Evolutionary conservation across 2,113 vertebrate species (phyloP).

Genomic region (Alces alces): DNA sequence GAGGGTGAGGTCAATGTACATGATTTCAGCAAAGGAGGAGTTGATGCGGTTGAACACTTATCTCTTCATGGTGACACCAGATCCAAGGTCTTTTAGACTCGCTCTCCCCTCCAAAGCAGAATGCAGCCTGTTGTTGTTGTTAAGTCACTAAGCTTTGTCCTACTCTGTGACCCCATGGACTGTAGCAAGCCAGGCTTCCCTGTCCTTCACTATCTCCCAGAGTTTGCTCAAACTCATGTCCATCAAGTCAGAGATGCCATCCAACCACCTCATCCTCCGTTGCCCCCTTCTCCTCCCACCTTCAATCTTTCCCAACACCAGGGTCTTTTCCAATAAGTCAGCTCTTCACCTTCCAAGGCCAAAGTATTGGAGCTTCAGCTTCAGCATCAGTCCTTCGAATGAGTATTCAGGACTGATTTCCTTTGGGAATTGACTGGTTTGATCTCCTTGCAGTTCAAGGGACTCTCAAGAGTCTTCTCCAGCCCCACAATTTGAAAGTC

Average conservation of each 20-base stretch:
- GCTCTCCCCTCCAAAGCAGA: rapidly evolving
- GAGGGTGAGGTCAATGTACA: rapidly evolving
- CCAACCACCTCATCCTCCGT: background rate
- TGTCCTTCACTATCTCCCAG: background rate
- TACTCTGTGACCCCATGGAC: background rate
- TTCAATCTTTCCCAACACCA: background rate
- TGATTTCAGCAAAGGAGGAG: background rate
- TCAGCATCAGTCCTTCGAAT: background rate
- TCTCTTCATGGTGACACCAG: background rate
- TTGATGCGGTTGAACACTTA: background rate
- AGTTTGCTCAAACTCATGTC: background rate
- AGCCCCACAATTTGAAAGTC: background rate
- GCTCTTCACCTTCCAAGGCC: background rate
- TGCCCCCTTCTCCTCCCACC: background rate
- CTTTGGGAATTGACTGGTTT: background rate
- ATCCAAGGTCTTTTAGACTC: no score
- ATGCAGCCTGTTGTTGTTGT: background rate
- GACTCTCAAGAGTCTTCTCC: background rate
- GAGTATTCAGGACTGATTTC: background rate
- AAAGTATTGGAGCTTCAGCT: background rate
- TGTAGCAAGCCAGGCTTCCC: background rate
- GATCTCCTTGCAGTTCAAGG: background rate
- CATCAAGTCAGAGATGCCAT: background rate
- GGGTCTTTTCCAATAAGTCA: background rate
- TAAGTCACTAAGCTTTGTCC: background rate